Evolutionary conservation across 2,113 vertebrate species (phyloP), one percentile per base, ranked within the genome.

Genomic region (Choloepus hoffmanni): DNA sequence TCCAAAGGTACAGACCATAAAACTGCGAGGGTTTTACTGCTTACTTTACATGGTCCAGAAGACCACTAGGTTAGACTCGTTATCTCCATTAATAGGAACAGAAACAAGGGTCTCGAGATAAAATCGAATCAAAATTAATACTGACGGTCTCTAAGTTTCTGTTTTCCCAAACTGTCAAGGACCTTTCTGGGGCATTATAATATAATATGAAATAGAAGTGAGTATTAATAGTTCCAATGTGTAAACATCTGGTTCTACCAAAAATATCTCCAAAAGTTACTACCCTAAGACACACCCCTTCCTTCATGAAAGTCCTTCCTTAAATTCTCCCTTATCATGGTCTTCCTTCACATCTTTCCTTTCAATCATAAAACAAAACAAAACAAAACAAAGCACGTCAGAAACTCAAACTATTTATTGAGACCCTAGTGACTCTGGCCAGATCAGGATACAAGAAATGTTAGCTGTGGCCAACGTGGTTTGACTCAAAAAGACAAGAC

Each of bases 81-180:
- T 19, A 15, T n/a, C 33, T 48, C 53, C 55, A 0, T 5, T 8
- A 19, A 28, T 0, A 60, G 26, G 58, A 2, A 15, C 36, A 55
- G 28, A 55, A 26, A 48, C 0, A 9, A 0, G 9, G 12, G 40
- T 9, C 58, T 9, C 2, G 55, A 40, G 58, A 13, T 1, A 26
- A 7, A 3, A 7, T 4, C 0, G 23, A 5, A 45, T 26, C 50
- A 19, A 1, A 0, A 5, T 14, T 2, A 5, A 60, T 13, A 21
- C 12, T 62, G 60, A 40, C 13, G 0, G 8, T 3, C 24, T 30
- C 23, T 2, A 36, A 4, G 18, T 4, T 36, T 60, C 23, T 24
- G 4, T 6, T 7, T 72, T 11, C 23, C 28, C 11, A 5, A 73
- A 50, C 19, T 26, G 16, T 36, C 13, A 62, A 30, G 88, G 28